Evolutionary conservation across 2,797 vertebrate species (phyloP).

Genomic region (Denticeps clupeoides): DNA sequence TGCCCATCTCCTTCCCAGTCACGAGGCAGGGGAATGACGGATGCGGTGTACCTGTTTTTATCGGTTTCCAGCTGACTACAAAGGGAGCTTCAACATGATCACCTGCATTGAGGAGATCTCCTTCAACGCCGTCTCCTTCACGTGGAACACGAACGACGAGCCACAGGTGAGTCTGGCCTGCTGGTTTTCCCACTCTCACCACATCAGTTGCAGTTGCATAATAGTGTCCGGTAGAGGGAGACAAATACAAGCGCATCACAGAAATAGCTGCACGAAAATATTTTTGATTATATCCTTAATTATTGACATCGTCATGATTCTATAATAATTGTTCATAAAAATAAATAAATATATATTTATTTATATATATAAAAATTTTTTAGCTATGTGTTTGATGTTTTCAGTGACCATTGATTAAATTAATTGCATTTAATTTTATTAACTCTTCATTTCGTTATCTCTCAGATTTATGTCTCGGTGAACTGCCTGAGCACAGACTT

Average conservation of each 20-base stretch:
- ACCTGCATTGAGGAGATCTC: constrained; percentile 75
- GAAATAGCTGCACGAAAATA: too few relatives aligned
- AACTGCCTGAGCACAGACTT: constrained; percentile 72
- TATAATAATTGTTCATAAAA: too few relatives aligned
- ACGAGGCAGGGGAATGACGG: too few relatives aligned
- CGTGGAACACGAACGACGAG: constrained; percentile 73
- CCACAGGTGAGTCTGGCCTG: constrained; percentile 52
- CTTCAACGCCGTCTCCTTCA: constrained; percentile 75
- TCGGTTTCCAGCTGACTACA: constrained; percentile 64
- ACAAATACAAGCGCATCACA: too few relatives aligned
- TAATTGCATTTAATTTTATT: background rate
- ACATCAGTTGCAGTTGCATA: too few relatives aligned
- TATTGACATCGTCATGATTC: too few relatives aligned
- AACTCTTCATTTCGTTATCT: constrained; percentile 12
- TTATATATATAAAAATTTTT: background rate
- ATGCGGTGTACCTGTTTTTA: too few relatives aligned
- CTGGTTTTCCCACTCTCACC: background rate
- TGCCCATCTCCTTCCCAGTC: too few relatives aligned
- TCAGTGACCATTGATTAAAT: background rate
- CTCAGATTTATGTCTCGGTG: constrained; percentile 69
- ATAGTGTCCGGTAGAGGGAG: too few relatives aligned
- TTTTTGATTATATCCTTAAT: too few relatives aligned
- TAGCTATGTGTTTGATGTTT: background rate
- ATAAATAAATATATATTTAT: too few relatives aligned
- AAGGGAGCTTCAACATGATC: constrained; percentile 77